Base-by-base conservation (phyloP, 2,797 vertebrate genomes). In the Chrysocyon brachyurus region DNA sequence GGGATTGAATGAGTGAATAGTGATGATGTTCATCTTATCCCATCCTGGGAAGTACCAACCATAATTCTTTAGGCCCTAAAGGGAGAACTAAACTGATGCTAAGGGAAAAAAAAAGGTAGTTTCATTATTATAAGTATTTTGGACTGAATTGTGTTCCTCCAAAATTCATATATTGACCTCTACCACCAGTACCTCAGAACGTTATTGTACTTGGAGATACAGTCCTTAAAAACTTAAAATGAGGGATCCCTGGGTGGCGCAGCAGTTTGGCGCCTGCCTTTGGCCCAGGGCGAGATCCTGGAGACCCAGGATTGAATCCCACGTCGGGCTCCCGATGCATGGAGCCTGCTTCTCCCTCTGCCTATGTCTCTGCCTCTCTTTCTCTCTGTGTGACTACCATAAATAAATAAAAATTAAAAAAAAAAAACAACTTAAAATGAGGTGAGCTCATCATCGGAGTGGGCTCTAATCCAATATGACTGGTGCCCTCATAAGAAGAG, bases 1-100 rank as follows among this genome's bases (percentile, higher is more conserved):
- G 1, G 59, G 90, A 72, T 15, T 78, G 61, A 87, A 72, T 79
- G 46, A 90, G 59, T 92, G 83, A 77, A 59, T 54, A 52, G 14
- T 31, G 22, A 31, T 36, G 54, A 90, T n/a, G 68, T 54, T 31
- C 75, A 75, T 21, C 12, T 21, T 46, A 64, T 64, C 22, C 81
- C 57, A 36, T 70, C 54, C 59, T 11, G 36, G 83, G 59, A 91
- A 72, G 54, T 73, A 77, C 8, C 59, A 81, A 17, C 5, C 64
- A 84, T 78, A 66, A 28, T 92, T 77, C 56, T 91, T 75, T 66
- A 85, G 79, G 83, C 24, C n/a, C 40, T 52, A 83, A 70, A n/a
- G 52, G 59, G 73, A 93, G 31, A 77, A 92, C 33, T 73, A 75
- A 83, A 61, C 28, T 59, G 4, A 68, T 66, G 22, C n/a, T 94